Percentiles rank a stretch among this genome's conserved stretches.
Conservation (phyloP, 2,113 vertebrate genomes). For the Gopherus flavomarginatus region DNA sequence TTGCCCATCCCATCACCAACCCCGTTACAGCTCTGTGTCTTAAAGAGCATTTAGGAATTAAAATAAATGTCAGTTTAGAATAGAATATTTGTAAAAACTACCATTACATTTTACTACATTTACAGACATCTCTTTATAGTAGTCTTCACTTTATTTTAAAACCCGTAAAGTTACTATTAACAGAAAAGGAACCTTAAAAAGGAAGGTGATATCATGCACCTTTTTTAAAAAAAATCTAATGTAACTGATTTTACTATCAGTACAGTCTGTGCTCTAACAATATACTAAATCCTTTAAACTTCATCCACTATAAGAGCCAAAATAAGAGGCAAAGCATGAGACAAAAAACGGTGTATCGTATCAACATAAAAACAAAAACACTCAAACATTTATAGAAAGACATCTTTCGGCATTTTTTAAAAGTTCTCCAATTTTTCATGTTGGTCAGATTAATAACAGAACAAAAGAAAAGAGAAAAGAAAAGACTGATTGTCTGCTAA, state of each 20-base stretch:
- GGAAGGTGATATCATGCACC: fast-evolving
- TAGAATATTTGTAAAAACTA: not conserved
- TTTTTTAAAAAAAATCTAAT: not conserved
- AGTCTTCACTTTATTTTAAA: not conserved
- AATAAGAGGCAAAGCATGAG: not conserved
- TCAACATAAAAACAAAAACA: not conserved
- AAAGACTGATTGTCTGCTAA: not conserved
- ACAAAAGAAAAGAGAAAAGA: not conserved
- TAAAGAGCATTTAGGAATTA: not conserved
- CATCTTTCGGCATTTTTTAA: not conserved
- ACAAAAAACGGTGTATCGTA: not conserved
- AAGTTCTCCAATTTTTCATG: not conserved
- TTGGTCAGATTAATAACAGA: not conserved
- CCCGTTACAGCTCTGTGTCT: not conserved
- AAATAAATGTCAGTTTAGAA: not conserved
- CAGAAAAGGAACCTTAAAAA: not conserved
- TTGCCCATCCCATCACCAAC: not conserved
- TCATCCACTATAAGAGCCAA: not conserved
- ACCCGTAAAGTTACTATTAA: not conserved
- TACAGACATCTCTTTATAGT: not conserved
- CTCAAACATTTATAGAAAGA: not conserved
- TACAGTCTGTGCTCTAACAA: not conserved
- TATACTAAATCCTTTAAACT: not conserved
- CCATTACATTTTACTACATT: not conserved
- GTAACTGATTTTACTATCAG: not conserved